These are phyloP conservation scores for Synergus japonicus DNA, from an alignment of 2,888 invertebrate species.

Conservation along the genomic window DNA sequence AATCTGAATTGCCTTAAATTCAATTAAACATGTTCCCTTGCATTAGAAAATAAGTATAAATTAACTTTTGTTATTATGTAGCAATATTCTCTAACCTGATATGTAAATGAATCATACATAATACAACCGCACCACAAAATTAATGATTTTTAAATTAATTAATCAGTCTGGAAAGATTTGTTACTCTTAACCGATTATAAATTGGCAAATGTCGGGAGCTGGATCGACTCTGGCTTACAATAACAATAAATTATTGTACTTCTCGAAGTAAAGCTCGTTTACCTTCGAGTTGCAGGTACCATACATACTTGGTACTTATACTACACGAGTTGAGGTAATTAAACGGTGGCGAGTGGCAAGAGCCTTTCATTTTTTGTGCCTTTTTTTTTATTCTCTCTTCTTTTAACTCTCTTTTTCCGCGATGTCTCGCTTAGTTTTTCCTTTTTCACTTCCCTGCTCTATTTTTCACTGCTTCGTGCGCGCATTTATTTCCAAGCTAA, in stretches of 20 bases:
- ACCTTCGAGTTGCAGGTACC: slow-evolving; percentile 53
- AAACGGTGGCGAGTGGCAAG: slow-evolving; percentile 50
- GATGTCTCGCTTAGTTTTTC: background rate
- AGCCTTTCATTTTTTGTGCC: slow-evolving; percentile 34
- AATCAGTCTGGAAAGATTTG: background rate
- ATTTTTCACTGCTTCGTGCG: slow-evolving; percentile 38
- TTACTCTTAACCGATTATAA: background rate
- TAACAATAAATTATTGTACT: slow-evolving; percentile 3
- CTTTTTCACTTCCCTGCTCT: background rate
- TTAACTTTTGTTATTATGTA: background rate
- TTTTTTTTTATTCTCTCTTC: background rate
- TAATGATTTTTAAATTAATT: background rate
- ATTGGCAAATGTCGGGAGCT: background rate
- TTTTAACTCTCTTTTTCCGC: background rate
- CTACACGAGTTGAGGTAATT: slow-evolving; percentile 54
- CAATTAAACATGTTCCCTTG: too few relatives aligned
- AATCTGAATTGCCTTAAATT: background rate
- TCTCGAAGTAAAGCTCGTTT: slow-evolving; percentile 53
- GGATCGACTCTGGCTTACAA: background rate
- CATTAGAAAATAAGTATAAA: background rate
- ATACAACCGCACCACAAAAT: background rate
- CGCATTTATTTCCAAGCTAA: slow-evolving; percentile 55
- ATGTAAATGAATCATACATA: too few relatives aligned
- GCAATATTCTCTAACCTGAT: background rate
- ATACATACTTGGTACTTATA: slow-evolving; percentile 6